A percentile compares a stretch with the other conserved stretches of the same genome.
Evolutionary conservation across 1,140 invertebrate species (phyloP).

Genomic region (Apis laboriosa): DNA sequence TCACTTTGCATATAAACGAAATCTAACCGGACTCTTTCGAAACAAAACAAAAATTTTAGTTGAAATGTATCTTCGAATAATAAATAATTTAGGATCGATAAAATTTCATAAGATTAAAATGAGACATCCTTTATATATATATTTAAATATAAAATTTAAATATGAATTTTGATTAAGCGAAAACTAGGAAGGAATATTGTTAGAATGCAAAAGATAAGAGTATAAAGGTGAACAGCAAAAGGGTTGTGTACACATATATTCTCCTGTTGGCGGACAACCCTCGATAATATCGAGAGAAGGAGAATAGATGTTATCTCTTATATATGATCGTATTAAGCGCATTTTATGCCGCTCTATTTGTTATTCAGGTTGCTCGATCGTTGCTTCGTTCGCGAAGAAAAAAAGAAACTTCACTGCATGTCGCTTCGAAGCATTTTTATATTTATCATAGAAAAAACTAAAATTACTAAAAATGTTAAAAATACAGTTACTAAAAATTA

Average conservation of each 20-base stretch:
- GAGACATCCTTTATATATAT: too few species aligned
- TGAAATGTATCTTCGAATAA: too few species aligned
- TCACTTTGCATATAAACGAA: too few species aligned
- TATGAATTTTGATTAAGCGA: too few species aligned
- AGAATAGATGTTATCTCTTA: neutral
- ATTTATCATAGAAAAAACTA: neutral
- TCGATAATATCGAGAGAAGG: slow-evolving; percentile 8
- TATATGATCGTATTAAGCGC: slow-evolving; percentile 40
- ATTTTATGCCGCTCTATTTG: slow-evolving; percentile 36
- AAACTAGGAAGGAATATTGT: neutral
- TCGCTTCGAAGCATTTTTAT: neutral
- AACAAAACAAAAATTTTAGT: too few species aligned
- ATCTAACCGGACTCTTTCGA: too few species aligned
- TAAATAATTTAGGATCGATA: too few species aligned
- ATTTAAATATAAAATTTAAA: too few species aligned
- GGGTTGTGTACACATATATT: neutral
- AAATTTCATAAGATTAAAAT: too few species aligned
- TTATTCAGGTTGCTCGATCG: slow-evolving; percentile 38
- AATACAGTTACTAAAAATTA: too few species aligned
- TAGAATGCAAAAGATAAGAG: neutral
- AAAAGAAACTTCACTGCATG: neutral
- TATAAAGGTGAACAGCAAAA: slow-evolving; percentile 24
- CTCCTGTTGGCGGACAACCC: neutral
- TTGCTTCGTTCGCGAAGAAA: neutral
- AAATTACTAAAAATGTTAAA: neutral